Base-by-base conservation (phyloP, 2,113 vertebrate species). In the Hucho hucho region DNA sequence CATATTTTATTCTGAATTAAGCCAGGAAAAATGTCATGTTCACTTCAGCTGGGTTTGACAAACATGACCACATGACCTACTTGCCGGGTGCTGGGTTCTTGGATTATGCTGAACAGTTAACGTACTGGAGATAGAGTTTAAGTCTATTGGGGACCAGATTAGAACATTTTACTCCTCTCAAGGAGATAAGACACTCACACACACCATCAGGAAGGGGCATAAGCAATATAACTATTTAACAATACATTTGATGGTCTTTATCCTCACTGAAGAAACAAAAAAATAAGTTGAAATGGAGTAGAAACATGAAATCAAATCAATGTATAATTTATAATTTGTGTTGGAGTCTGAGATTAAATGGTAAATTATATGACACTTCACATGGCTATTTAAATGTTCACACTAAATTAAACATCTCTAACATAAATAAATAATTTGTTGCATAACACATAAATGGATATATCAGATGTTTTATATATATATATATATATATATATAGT, bases 1-100 rank as follows among this genome's bases (percentile, higher is more conserved):
- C 84, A 89, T 91, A 90, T 92, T 91, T 91, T 92, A 93, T 92
- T 91, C 89, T 74, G 88, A 89, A 90, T 91, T 91, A 92, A 93
- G 84, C 88, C 87, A 75, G 69, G 71, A 70, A 72, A 76, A 81
- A 76, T 80, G 86, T 79, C 79, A 65, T 70, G 86, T 84, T 85
- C 83, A 83, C 80, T 81, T 81, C 64, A n/a, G 78, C 80, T 83
- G 84, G 70, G 83, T 87, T 85, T 93, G 91, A 92, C 92, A 93
- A 91, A 93, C 90, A 79, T 91, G 90, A 92, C 90, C 91, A 92
- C 49, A 53, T 53, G 49, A 53, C 49, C 49, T 53, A 53, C 16
- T 53, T 53, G 49, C 89, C 89, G 86, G 84, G 88, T 70, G 74
- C 86, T 47, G 76, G 85, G 79, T 74, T 82, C 80, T 70, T 81